Evolutionary conservation across 1,140 invertebrate species (phyloP).

Genomic region (Leguminivora glycinivorella): DNA sequence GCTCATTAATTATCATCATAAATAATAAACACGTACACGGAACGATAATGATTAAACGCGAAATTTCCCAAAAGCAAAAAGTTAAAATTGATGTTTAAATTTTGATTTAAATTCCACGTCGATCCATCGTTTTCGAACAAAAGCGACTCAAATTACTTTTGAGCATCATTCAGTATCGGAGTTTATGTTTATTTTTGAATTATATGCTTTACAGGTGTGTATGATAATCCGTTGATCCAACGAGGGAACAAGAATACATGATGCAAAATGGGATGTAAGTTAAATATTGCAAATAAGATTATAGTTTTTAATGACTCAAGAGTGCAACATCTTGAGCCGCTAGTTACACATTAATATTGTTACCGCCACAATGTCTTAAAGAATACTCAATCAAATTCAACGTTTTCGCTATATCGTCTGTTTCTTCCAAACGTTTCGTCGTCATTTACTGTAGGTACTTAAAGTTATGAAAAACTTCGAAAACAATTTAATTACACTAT

Average conservation of each 20-base stretch:
- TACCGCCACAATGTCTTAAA: too few relatives aligned
- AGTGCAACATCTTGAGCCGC: too few relatives aligned
- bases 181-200: not conserved
- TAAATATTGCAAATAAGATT: too few relatives aligned
- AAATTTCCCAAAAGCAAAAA: not conserved
- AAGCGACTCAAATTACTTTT: not conserved
- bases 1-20: not conserved
- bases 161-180: not conserved
- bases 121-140: not conserved
- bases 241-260: too few relatives aligned
- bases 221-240: too few relatives aligned
- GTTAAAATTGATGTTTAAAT: not conserved
- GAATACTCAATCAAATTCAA: too few relatives aligned
- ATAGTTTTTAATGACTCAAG: too few relatives aligned
- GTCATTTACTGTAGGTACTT: not conserved
- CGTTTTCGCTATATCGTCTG: too few relatives aligned
- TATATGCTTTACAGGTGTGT: too few relatives aligned
- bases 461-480: not conserved
- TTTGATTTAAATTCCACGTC: slow-evolving; percentile 1
- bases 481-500: not conserved
- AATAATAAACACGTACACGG: not conserved
- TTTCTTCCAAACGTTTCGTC: too few relatives aligned
- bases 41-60: not conserved
- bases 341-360: too few relatives aligned
- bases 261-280: too few relatives aligned